These are phyloP conservation scores for Cataglyphis altisquamis DNA, from an alignment of 2,888 invertebrate species.

Conservation along the genomic window DNA sequence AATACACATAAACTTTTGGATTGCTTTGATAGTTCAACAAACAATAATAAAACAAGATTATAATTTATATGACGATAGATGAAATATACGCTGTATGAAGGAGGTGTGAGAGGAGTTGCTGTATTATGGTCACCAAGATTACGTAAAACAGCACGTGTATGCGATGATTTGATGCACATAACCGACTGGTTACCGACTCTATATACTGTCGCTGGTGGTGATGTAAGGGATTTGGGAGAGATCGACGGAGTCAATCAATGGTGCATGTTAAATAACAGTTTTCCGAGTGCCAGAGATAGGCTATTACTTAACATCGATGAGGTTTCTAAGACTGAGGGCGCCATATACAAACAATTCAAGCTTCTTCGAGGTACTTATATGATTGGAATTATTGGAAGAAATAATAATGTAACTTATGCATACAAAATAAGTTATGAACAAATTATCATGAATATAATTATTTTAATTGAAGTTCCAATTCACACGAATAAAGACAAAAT, in stretches of 20 bases:
- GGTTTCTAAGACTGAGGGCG: constrained; percentile 80
- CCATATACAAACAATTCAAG: constrained; percentile 82
- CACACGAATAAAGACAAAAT: not conserved
- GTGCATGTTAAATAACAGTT: constrained; percentile 85
- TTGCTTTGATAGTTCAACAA: constrained; percentile 4
- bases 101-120: constrained; percentile 89
- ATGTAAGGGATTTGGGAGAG: constrained; percentile 79
- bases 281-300: constrained; percentile 83
- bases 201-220: constrained; percentile 88
- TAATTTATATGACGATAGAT: constrained; percentile 85
- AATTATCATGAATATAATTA: not conserved
- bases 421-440: not conserved
- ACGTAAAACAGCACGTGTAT: constrained; percentile 87
- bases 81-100: constrained; percentile 91
- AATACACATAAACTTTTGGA: not conserved
- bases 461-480: not conserved
- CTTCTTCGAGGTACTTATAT: constrained; percentile 79
- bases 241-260: constrained; percentile 87
- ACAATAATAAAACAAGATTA: not conserved
- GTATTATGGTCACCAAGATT: constrained; percentile 90
- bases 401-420: not conserved
- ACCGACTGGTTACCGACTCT: constrained; percentile 91
- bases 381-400: not conserved
- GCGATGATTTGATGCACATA: constrained; percentile 89
- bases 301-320: constrained; percentile 88